Evolutionary conservation across 2,797 vertebrate species (phyloP).

Genomic region (Parotocinclus haroldoi): DNA sequence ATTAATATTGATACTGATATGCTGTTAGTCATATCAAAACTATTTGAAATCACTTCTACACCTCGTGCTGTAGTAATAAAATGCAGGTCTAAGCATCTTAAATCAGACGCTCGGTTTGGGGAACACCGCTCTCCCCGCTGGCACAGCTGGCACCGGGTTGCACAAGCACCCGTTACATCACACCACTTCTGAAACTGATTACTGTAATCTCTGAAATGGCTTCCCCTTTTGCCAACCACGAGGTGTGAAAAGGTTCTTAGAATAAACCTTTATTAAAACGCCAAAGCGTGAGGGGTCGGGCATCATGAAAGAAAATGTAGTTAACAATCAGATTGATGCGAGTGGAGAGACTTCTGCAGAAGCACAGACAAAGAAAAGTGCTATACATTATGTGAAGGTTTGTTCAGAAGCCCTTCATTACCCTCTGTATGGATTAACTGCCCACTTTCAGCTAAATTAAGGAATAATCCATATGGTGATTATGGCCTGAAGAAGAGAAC

Average conservation of each 20-base stretch:
- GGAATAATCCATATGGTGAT: conserved; percentile 40
- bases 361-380: neutral
- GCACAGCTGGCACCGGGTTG: conserved; percentile 22
- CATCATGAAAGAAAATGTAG: neutral
- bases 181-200: conserved; percentile 31
- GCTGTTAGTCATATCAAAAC: no score
- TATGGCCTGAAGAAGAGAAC: conserved; percentile 65
- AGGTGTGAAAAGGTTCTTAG: conserved; percentile 6
- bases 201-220: conserved; percentile 44
- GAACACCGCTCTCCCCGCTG: conserved; percentile 2
- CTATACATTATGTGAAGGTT: conserved; percentile 12
- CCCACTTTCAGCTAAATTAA: conserved; percentile 47
- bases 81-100: no score
- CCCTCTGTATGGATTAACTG: conserved; percentile 32
- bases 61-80: no score
- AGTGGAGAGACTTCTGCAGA: neutral
- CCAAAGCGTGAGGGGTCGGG: conserved; percentile 9
- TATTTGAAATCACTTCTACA: no score
- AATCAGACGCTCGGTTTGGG: neutral
- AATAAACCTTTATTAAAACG: conserved; percentile 19
- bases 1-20: no score
- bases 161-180: conserved; percentile 32
- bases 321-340: neutral
- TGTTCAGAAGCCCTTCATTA: conserved; percentile 23
- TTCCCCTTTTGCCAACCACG: conserved; percentile 18